Conservation (phyloP, 2,797 vertebrate genomes). For the Acipenser transmontanus region DNA sequence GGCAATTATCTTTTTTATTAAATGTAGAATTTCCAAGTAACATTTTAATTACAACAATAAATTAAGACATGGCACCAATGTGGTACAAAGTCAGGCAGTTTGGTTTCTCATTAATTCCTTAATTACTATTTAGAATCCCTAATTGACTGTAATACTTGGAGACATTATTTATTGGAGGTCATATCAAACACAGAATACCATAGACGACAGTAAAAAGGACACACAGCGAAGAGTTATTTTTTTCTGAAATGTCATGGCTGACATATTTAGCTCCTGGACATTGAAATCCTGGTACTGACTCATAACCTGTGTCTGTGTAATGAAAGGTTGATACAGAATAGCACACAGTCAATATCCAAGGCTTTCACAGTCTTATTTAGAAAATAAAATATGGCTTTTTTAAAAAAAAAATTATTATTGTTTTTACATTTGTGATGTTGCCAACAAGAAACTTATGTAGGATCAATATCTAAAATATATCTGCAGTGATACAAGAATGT, state of each 20-base stretch:
- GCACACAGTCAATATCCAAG: conserved; percentile 45
- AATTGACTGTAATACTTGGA: conserved; percentile 52
- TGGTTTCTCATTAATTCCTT: conserved; percentile 51
- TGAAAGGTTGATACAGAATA: conserved; percentile 59
- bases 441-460: conserved; percentile 48
- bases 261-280: conserved; percentile 48
- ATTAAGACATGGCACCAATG: conserved; percentile 37
- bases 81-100: conserved; percentile 33
- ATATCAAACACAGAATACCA: conserved; percentile 50
- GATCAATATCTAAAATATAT: conserved; percentile 67
- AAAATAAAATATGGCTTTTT: conserved; percentile 65
- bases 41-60: conserved; percentile 44
- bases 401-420: conserved; percentile 43
- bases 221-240: conserved; percentile 25
- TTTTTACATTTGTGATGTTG: conserved; percentile 22
- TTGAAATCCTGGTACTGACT: conserved; percentile 59
- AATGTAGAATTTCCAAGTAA: conserved; percentile 33
- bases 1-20: conserved; percentile 30
- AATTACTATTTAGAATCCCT: conserved; percentile 52
- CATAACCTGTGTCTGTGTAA: conserved; percentile 62
- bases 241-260: conserved; percentile 55
- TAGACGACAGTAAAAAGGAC: conserved; percentile 21
- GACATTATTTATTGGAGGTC: conserved; percentile 45
- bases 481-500: conserved; percentile 20
- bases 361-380: conserved; percentile 53